Percentiles rank a stretch among this genome's conserved stretches.
Evolutionary conservation across 2,888 invertebrate species (phyloP).

Genomic region (Amiota communis): DNA sequence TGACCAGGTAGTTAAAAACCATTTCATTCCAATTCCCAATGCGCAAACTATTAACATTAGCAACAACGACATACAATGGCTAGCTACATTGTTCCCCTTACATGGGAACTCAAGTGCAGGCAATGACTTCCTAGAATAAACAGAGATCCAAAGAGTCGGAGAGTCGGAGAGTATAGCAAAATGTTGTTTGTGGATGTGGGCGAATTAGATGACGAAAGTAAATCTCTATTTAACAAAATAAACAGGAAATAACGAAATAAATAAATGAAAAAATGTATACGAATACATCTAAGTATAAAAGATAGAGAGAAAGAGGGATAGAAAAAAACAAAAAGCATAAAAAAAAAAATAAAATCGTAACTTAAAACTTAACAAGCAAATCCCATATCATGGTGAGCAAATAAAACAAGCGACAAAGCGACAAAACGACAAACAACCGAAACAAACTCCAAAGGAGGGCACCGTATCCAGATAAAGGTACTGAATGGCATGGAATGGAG

Average conservation of each 20-base stretch:
- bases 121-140: neutral
- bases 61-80: too few relatives aligned
- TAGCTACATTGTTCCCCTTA: too few relatives aligned
- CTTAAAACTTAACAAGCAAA: slow-evolving; percentile 46
- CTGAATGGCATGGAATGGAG: neutral
- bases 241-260: slow-evolving; percentile 38
- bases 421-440: slow-evolving; percentile 28
- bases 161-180: neutral
- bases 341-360: slow-evolving; percentile 4
- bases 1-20: too few relatives aligned
- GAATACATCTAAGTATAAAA: neutral
- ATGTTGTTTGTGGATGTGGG: neutral
- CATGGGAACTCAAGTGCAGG: too few relatives aligned
- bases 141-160: neutral
- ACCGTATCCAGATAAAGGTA: neutral
- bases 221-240: slow-evolving; percentile 34
- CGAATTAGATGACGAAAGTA: slow-evolving; percentile 3
- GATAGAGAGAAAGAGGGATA: neutral
- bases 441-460: slow-evolving; percentile 16
- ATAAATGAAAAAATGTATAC: neutral
- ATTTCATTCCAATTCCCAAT: too few relatives aligned
- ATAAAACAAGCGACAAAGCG: slow-evolving; percentile 32
- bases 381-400: slow-evolving; percentile 41
- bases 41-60: too few relatives aligned
- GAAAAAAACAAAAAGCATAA: slow-evolving; percentile 3